Base-by-base conservation (phyloP, 2,797 vertebrate genomes). In the Neostethus bicornis region DNA sequence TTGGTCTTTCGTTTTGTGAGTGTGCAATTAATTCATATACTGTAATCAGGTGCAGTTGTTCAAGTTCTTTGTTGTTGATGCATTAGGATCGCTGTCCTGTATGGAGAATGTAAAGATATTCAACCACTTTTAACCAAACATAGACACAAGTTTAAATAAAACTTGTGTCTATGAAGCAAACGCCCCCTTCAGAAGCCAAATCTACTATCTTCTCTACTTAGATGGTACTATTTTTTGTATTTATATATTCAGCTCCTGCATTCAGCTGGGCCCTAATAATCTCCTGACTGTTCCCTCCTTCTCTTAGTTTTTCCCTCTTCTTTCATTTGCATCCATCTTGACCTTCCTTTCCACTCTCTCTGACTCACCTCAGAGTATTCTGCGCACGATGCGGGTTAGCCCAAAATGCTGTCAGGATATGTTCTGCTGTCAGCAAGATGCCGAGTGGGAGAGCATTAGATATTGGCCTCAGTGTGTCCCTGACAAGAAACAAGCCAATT, bases 401-500 rank as follows among this genome's bases (percentile, higher is more conserved):
- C 82, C 71, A 61, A 78, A 87, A 87, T 84, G 75, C 87, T 87
- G 89, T 88, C 85, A 84, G 78, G 77, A 79, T 80, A 66, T 83
- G 84, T 81, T 83, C 77, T 52, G 62, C 83, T 86, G 86, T 85
- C 87, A 87, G 87, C 25, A 79, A 83, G 85, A 86, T 75, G 83
- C 79, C 77, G 75, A 78, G 74, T 71, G 81, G 86, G 83, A 85
- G 80, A 57, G 45, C 79, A 82, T 85, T 86, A 83, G 85, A 80
- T 89, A 83, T 84, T 72, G 72, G 85, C 86, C 87, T 80, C 67
- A 50, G 83, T 70, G 77, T 86, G 87, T 89, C 89, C 87, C 86
- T 87, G 90, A 91, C 87, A 91, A 89, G 87, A 85, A 90, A 90
- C 85, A 88, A 89, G 87, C 89, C 90, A 91, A 91, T 92, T 91